These are phyloP conservation scores for Tauraco erythrolophus DNA, from an alignment of 2,113 vertebrate genomes.

Conservation along the genomic window DNA sequence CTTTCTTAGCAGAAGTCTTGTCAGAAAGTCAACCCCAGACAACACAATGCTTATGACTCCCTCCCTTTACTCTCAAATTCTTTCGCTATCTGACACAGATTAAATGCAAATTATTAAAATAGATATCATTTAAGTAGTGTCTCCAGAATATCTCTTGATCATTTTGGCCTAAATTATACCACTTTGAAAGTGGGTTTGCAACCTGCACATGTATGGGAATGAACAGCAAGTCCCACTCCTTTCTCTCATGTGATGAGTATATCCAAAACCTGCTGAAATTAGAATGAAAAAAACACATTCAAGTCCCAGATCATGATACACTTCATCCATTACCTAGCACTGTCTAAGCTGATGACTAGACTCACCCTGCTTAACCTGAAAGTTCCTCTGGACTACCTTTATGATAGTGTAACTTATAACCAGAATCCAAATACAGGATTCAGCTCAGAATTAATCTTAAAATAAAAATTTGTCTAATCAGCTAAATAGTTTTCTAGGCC, in stretches of 20 bases:
- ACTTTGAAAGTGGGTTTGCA: not conserved
- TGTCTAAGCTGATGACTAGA: not conserved
- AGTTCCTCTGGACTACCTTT: not conserved
- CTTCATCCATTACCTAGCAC: not conserved
- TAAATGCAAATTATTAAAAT: not conserved
- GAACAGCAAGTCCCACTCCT: not conserved
- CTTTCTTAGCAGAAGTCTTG: not conserved
- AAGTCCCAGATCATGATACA: not conserved
- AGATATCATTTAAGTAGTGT: not conserved
- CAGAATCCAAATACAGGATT: not conserved
- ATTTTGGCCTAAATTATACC: not conserved
- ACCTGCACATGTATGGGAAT: accelerated
- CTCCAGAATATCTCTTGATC: not conserved
- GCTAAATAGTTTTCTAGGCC: not conserved
- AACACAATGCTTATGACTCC: not conserved
- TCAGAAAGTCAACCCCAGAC: not conserved
- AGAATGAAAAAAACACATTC: not conserved
- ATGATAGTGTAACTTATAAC: not conserved
- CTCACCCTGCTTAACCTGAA: not conserved
- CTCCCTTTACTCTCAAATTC: not conserved
- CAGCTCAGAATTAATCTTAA: not conserved
- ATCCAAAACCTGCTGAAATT: not conserved
- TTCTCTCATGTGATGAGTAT: not conserved
- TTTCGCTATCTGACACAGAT: not conserved
- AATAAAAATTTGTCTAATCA: not conserved